These are phyloP conservation scores for Zygogramma bicolorata DNA, from an alignment of 2,888 invertebrate genomes.

Conservation along the genomic window DNA sequence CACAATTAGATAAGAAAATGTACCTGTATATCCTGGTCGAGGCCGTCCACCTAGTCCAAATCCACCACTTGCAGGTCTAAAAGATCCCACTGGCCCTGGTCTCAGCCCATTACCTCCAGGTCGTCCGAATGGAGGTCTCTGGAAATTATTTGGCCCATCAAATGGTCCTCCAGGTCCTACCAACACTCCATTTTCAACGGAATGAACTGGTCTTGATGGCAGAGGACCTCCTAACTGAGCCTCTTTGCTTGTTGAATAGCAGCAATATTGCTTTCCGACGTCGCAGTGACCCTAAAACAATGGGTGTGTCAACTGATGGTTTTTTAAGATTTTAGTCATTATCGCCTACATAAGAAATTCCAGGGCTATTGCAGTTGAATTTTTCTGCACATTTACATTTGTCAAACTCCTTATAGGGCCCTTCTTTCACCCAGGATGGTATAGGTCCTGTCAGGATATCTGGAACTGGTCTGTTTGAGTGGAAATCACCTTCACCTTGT, in stretches of 20 bases:
- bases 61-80: constrained; percentile 23
- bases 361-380: constrained; percentile 70
- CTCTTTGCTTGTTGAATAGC: constrained; percentile 67
- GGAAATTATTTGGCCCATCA: constrained; percentile 39
- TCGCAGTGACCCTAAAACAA: constrained; percentile 73
- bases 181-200: constrained; percentile 65
- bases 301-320: neutral
- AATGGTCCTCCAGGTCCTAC: constrained; percentile 66
- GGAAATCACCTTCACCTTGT: constrained; percentile 36
- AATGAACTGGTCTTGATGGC: constrained; percentile 61
- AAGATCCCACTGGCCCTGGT: constrained; percentile 39
- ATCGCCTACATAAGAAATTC: constrained; percentile 68
- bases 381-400: constrained; percentile 70
- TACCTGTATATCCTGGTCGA: constrained; percentile 28
- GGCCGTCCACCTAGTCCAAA: constrained; percentile 32
- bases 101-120: constrained; percentile 30
- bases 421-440: constrained; percentile 65
- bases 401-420: constrained; percentile 62
- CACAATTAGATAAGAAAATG: too few species aligned
- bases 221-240: constrained; percentile 55
- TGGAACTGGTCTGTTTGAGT: constrained; percentile 38
- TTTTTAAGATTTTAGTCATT: neutral
- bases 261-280: constrained; percentile 74
- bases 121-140: constrained; percentile 60
- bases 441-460: constrained; percentile 64